Percentiles rank a stretch among this genome's conserved stretches.
phyloP scores from a whole-genome alignment of 2,888 invertebrate species.

The Phasia obesa region DNA sequence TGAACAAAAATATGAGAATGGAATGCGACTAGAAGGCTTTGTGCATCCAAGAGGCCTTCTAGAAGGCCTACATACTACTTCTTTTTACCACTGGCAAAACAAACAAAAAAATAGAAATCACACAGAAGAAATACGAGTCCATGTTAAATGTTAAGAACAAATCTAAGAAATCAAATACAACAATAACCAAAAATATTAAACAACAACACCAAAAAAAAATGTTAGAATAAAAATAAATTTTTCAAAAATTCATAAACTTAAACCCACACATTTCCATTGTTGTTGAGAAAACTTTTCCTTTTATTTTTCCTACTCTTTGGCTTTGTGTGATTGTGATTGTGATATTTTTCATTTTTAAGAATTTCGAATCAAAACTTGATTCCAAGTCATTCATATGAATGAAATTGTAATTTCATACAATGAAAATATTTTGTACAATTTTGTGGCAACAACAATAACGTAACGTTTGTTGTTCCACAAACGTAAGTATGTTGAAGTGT shows the following conservation, averaged over 20 bases:
- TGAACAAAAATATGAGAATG: too few relatives aligned
- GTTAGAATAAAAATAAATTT: conserved; percentile 50
- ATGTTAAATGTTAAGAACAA: conserved; percentile 44
- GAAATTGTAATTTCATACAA: conserved; percentile 59
- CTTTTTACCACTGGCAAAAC: too few relatives aligned
- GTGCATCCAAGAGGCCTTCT: too few relatives aligned
- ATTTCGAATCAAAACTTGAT: conserved; percentile 37
- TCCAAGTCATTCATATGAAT: conserved; percentile 57
- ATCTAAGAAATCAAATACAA: conserved; percentile 45
- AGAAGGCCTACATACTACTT: too few relatives aligned
- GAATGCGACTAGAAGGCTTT: too few relatives aligned
- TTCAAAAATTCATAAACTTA: conserved; percentile 47
- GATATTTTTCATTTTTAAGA: conserved; percentile 2
- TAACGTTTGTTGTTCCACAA: conserved; percentile 22
- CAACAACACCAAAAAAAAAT: conserved; percentile 18
- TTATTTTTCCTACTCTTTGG: too few relatives aligned
- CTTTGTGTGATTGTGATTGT: too few relatives aligned
- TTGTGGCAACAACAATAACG: conserved; percentile 40
- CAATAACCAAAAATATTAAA: background rate
- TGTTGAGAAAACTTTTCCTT: too few relatives aligned
- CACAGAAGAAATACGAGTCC: conserved; percentile 38
- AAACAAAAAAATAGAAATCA: conserved; percentile 51
- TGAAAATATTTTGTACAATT: conserved; percentile 36
- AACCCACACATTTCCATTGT: too few relatives aligned
- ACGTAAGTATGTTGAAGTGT: conserved; percentile 1